phyloP scores from a whole-genome alignment of 2,888 invertebrate genomes.

The Drosophila seclusa region DNA sequence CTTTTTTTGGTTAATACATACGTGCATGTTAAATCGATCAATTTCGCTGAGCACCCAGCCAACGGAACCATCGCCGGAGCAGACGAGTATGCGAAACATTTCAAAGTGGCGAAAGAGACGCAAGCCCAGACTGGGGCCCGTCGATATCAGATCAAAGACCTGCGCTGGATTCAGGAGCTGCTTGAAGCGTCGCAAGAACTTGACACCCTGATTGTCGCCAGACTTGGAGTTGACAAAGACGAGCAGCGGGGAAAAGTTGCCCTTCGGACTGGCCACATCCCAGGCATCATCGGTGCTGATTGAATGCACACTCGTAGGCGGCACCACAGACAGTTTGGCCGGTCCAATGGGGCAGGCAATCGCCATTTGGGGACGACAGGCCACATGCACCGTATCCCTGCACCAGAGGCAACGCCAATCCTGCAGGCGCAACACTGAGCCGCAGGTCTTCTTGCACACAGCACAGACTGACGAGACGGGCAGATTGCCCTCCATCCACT shows the following conservation, averaged over 20 bases:
- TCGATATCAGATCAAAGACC: conserved; percentile 97
- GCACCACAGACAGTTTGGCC: conserved; percentile 95
- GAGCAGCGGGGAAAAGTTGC: conserved; percentile 90
- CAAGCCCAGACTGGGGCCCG: conserved; percentile 93
- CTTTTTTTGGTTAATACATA: conserved; percentile 86
- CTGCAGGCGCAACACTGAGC: conserved; percentile 96
- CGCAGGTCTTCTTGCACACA: conserved; percentile 98
- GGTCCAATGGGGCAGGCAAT: conserved; percentile 94
- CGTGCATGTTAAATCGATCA: conserved; percentile 97
- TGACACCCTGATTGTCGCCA: conserved; percentile 98
- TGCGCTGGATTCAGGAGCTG: conserved; percentile 98
- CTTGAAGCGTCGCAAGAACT: conserved; percentile 97
- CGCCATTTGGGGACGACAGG: conserved; percentile 92
- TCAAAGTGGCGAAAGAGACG: conserved; percentile 97
- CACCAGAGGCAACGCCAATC: conserved; percentile 99
- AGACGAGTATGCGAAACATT: conserved; percentile 97
- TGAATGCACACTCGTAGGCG: conserved; percentile 96
- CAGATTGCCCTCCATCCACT: conserved; percentile 99
- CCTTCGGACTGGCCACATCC: conserved; percentile 91
- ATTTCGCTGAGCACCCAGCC: conserved; percentile 99
- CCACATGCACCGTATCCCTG: conserved; percentile 95
- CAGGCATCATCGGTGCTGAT: conserved; percentile 96
- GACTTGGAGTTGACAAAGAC: conserved; percentile 99
- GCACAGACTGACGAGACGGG: conserved; percentile 97
- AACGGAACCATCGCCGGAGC: conserved; percentile 98